Percentiles rank a stretch among this genome's conserved stretches.
phyloP scores from a whole-genome alignment of 2,888 invertebrate genomes.

The Phorcus lineatus region DNA sequence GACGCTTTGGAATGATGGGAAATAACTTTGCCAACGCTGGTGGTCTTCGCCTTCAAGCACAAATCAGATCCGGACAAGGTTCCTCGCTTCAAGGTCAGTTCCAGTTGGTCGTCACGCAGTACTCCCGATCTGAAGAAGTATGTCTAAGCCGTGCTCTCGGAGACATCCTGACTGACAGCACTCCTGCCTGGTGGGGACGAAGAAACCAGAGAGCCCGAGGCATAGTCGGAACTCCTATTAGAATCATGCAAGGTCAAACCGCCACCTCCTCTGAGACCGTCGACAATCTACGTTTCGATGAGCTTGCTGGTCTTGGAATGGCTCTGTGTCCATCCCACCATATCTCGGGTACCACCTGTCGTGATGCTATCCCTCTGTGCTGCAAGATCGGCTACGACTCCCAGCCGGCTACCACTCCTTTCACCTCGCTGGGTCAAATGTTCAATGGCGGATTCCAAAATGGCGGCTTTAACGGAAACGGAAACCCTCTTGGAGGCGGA shows the following conservation, averaged over 20 bases:
- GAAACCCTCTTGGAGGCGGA: neutral
- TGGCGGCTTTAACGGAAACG: neutral
- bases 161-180: slow-evolving; percentile 8
- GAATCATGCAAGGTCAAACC: slow-evolving; percentile 12
- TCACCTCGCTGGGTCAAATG: neutral
- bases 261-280: slow-evolving; percentile 2
- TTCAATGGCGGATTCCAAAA: neutral
- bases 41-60: neutral
- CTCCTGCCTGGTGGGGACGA: slow-evolving; percentile 6
- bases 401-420: neutral
- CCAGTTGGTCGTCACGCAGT: slow-evolving; percentile 23
- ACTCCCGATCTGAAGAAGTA: slow-evolving; percentile 18
- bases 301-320: slow-evolving; percentile 12
- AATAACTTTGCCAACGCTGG: neutral
- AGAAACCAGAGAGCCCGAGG: neutral
- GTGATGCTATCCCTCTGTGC: slow-evolving; percentile 22
- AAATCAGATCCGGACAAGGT: neutral
- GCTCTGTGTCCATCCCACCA: slow-evolving; percentile 18
- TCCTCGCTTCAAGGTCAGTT: slow-evolving; percentile 18
- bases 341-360: neutral
- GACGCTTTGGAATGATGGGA: neutral
- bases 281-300: neutral
- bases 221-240: slow-evolving; percentile 2
- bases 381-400: slow-evolving; percentile 22
- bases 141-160: slow-evolving; percentile 20